Evolutionary conservation across 2,113 vertebrate species (phyloP), one percentile per base, ranked within the genome.

Genomic region (Cynopterus brachyotis): DNA sequence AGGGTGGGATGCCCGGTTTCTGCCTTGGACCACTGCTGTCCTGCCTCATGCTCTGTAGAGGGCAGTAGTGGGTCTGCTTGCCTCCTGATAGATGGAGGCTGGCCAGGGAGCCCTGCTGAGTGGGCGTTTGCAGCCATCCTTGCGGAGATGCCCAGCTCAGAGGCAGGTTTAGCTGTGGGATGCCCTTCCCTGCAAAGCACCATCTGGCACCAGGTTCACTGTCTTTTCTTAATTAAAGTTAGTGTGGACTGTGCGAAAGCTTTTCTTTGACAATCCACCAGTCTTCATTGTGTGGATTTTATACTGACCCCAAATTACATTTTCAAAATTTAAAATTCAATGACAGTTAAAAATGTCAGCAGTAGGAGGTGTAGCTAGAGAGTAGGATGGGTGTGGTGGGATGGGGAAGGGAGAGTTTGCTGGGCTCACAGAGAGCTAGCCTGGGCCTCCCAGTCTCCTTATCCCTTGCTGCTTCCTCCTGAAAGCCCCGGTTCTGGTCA

Each of bases 161-260:
- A 93, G 96, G 96, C 96, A 24, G 85, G 81, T 88, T 86, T 89
- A 78, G 76, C 97, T 67, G 89, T 97, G 91, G 97, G 93, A 78
- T 72, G 91, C 53, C 95, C 47, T 17, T 96, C 93, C 93, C 96
- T 57, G 30, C 72, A 40, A 88, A 94, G 96, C 50, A 11, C 97
- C 96, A 97, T 97, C 96, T 96, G 97, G 93, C 35, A 20, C 42
- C 7, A 13, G 17, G 81, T 47, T 78, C 91, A 22, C 75, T 69
- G 79, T 91, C 93, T 94, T 94, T 92, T 90, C 97, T 97, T 98
- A 97, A 96, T 97, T 97, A 97, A 95, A 94, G 80, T 81, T 78
- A 93, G 42, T 5, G 2, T 78, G 55, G 76, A 87, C 70, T 3
- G 28, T 69, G 59, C 13, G 57, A 75, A 50, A 28, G 59, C 35